Percentiles rank a stretch among this genome's conserved stretches.
These are phyloP conservation scores for Tridacna gigas DNA, from an alignment of 2,888 invertebrate genomes.

Conservation along the genomic window DNA sequence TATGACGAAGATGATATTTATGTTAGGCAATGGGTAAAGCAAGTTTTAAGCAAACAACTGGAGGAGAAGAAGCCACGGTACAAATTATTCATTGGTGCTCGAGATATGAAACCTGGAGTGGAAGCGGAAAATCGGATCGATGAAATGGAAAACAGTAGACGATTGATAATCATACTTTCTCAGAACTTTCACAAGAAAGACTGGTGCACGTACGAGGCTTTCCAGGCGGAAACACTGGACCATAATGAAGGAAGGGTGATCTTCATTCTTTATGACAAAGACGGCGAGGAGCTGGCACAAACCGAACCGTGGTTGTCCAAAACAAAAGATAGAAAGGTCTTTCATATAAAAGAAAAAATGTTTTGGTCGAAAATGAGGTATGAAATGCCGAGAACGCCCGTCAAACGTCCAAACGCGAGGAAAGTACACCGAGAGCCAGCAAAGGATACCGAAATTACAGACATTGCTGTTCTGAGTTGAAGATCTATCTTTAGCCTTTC, in stretches of 20 bases:
- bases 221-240: constrained; percentile 60
- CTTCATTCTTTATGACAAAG: constrained; percentile 61
- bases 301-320: constrained; percentile 60
- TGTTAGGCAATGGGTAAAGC: constrained; percentile 64
- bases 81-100: constrained; percentile 45
- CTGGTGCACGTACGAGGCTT: constrained; percentile 64
- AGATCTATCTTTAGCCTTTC: background rate
- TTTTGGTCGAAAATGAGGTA: constrained; percentile 68
- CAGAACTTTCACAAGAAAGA: constrained; percentile 48
- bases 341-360: constrained; percentile 54
- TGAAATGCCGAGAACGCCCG: constrained; percentile 60
- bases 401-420: background rate
- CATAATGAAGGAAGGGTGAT: constrained; percentile 65
- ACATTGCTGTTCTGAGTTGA: background rate
- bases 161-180: constrained; percentile 61
- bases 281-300: constrained; percentile 42
- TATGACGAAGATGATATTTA: constrained; percentile 66
- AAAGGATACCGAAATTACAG: background rate
- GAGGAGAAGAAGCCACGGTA: constrained; percentile 61
- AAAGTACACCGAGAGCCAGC: background rate
- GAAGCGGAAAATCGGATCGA: constrained; percentile 52
- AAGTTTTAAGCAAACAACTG: constrained; percentile 55
- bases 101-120: constrained; percentile 45
- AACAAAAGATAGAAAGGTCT: constrained; percentile 59
- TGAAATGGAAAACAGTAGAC: constrained; percentile 60